Evolutionary conservation across 1,140 invertebrate species (phyloP), one percentile per base, ranked within the genome.

Genomic region (Lanistes nyassanus): DNA sequence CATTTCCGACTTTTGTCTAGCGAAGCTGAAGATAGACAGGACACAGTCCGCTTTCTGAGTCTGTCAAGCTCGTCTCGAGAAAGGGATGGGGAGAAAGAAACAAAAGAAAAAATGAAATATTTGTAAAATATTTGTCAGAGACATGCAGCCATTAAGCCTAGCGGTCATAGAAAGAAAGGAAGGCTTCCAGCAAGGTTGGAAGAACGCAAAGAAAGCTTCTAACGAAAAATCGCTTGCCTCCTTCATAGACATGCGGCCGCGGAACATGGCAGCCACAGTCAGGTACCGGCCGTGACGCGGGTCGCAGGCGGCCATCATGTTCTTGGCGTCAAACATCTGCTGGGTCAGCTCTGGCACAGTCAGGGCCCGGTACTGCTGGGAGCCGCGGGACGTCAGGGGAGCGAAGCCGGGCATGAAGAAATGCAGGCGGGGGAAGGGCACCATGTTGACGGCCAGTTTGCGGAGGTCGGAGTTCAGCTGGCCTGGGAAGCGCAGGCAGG

Each of bases 401-500:
- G 93, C 93, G 83, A 94, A 93, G 21, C 94, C 94, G 0, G 94
- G 93, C 91, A 95, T 94, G 84, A 95, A 94, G 90, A 95, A 95
- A 83, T 95, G 94, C 0, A 95, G 89, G 37, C 93, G 90, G 42
- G 93, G 93, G 87, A 94, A 94, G 13, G 80, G 84, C 0, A 86
- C 85, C 93, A 94, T 94, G 84, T 96, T 96, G 37, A 96, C 94
- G 19, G 94, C 94, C 56, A 96, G 87, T 89, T 96, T 96, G 13
- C 94, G 90, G 47, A 96, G 89, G 90, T 96, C 95, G 3, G 94
- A 94, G 85, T 96, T 96, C 80, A 96, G 84, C 86, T 96, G 95
- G 79, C 95, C 94, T 26, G 93, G 93, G 85, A 94, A 94, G 78
- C 93, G 88, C 0, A 94, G 90, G 79, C 96, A 97, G 7, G 93